A percentile compares a stretch with the other conserved stretches of the same genome.
These are phyloP conservation scores for Sinonovacula constricta DNA, from an alignment of 1,140 invertebrate genomes.

Conservation along the genomic window DNA sequence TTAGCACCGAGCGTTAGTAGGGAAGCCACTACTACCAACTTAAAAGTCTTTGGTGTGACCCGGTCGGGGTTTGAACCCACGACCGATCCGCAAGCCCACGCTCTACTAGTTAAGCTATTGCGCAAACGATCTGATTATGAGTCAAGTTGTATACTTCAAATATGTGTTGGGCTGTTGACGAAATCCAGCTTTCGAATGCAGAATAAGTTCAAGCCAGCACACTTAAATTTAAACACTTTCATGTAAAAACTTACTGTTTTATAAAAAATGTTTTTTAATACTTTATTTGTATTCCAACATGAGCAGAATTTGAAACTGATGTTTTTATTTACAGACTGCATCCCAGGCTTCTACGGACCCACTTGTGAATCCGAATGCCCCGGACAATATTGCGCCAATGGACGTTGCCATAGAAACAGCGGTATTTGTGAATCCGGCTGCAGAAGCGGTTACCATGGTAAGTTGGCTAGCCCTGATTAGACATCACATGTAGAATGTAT, in stretches of 20 bases:
- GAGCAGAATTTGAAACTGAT: background rate
- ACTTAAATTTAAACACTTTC: background rate
- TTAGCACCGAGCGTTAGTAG: too few species aligned
- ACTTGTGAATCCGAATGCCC: conserved; percentile 35
- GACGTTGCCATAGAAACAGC: background rate
- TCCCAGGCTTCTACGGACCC: conserved; percentile 14
- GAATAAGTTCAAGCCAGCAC: background rate
- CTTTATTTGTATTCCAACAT: background rate
- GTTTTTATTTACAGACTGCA: conserved; percentile 12
- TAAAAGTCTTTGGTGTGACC: too few species aligned
- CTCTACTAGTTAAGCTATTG: too few species aligned
- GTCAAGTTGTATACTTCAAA: background rate
- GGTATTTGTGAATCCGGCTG: conserved; percentile 36
- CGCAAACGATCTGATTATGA: too few species aligned
- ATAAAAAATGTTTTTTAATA: too few species aligned
- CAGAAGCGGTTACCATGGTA: conserved; percentile 17
- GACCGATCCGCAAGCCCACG: too few species aligned
- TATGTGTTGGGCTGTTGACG: background rate
- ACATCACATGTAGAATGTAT: too few species aligned
- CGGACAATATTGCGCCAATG: conserved; percentile 13
- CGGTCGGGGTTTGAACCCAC: too few species aligned
- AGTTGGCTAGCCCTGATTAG: too few species aligned
- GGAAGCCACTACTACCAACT: too few species aligned
- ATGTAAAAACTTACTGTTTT: background rate
- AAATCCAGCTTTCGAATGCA: background rate